These are phyloP conservation scores for Cyrtorhinus lividipennis DNA, from an alignment of 1,140 invertebrate species.

Conservation along the genomic window DNA sequence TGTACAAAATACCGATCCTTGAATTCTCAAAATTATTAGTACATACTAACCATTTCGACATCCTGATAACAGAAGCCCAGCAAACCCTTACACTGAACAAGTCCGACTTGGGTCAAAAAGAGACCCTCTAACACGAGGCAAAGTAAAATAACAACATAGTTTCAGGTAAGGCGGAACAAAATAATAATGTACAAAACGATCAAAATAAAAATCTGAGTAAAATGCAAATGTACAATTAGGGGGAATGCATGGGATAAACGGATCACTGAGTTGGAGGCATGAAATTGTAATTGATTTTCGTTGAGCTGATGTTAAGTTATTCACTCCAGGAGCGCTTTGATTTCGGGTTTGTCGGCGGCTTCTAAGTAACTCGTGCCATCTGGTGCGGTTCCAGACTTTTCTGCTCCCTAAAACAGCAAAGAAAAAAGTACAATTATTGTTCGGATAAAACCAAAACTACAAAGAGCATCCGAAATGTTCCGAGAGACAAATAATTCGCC, in stretches of 20 bases:
- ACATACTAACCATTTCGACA: too few species aligned
- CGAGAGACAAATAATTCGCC: too few species aligned
- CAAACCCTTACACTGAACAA: too few species aligned
- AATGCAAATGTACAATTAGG: neutral
- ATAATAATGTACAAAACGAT: neutral
- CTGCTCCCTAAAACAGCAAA: slow-evolving; percentile 79
- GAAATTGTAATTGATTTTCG: slow-evolving; percentile 3
- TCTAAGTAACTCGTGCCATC: slow-evolving; percentile 75
- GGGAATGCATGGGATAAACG: neutral
- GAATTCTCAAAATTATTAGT: too few species aligned
- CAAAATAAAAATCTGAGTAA: neutral
- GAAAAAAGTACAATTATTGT: too few species aligned
- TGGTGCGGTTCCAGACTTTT: slow-evolving; percentile 65
- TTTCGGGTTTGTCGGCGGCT: slow-evolving; percentile 83
- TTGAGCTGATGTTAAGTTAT: neutral
- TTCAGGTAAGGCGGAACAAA: too few species aligned
- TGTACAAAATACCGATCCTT: too few species aligned
- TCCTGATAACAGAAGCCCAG: too few species aligned
- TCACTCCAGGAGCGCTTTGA: slow-evolving; percentile 50
- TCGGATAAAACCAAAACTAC: too few species aligned
- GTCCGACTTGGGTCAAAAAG: too few species aligned
- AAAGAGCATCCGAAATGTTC: too few species aligned
- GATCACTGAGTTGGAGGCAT: neutral
- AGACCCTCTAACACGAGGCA: too few species aligned
- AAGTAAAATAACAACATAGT: neutral